phyloP scores from a whole-genome alignment of 2,888 invertebrate genomes.

The Orthonevra nobilis region DNA sequence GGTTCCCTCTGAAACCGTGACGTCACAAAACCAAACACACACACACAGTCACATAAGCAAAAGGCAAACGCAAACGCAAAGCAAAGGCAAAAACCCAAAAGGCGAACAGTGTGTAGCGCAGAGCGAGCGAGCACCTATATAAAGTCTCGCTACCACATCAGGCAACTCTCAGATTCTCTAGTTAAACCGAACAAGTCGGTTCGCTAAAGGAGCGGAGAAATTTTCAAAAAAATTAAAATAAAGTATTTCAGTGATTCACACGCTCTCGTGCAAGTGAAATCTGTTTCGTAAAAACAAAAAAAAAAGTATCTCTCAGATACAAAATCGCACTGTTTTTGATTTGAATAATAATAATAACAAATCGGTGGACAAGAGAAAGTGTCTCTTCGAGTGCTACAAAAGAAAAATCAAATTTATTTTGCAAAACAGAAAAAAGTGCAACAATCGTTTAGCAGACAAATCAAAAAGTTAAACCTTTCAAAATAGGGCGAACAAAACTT shows the following conservation, averaged over 20 bases:
- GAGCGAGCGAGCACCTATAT: conserved; percentile 56
- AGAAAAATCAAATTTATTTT: conserved; percentile 2
- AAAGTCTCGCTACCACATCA: conserved; percentile 55
- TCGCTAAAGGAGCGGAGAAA: conserved; percentile 60
- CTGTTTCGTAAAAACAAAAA: conserved; percentile 14
- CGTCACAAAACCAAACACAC: too few relatives aligned
- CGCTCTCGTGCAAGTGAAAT: conserved; percentile 65
- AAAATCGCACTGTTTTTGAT: conserved; percentile 34
- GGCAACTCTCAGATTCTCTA: conserved; percentile 71
- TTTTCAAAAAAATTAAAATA: conserved; percentile 4
- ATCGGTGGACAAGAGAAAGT: conserved; percentile 60
- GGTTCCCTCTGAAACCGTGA: conserved; percentile 54
- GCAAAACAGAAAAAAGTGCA: conserved; percentile 43
- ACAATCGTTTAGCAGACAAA: conserved; percentile 33
- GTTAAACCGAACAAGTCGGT: conserved; percentile 69
- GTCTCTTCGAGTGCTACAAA: conserved; percentile 21
- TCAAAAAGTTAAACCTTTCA: conserved; percentile 60
- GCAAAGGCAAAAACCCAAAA: conserved; percentile 29
- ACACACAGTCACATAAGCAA: background rate
- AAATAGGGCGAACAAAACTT: conserved; percentile 74
- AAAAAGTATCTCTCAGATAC: conserved; percentile 30
- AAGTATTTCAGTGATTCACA: conserved; percentile 64
- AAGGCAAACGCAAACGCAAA: conserved; percentile 2
- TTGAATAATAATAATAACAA: too few relatives aligned
- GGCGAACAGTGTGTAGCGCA: conserved; percentile 24